Base-by-base conservation (phyloP, 2,113 vertebrate species). In the Scomber scombrus region DNA sequence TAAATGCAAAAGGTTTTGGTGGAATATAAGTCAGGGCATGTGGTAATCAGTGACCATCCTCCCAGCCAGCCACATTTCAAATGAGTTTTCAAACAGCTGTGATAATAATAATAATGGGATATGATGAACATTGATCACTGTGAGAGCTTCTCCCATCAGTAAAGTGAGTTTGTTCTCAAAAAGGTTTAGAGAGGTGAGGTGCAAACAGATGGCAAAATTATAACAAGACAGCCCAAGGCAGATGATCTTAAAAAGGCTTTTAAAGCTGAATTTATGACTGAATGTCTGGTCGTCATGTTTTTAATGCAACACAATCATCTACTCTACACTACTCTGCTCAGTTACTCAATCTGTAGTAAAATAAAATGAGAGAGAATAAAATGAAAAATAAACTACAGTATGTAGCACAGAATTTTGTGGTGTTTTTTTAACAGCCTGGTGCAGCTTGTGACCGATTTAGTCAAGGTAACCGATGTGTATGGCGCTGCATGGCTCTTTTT, bases 121-220 rank as follows among this genome's bases (percentile, higher is more conserved):
- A 40, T 40, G 34, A 40, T 40, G 2, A 51, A 51, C 46, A 58
- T 43, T 16, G n/a, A 31, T 60, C 62, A 54, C 55, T 3, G 23
- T n/a, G 19, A 71, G 11, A 63, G 15, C 11, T 61, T 61, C 19
- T 60, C 60, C 18, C 26, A 68, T 45, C 31, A 52, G 47, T 15
- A 12, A 60, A 45, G 31, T 18, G 14, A 19, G 62, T 19, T 54
- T 4, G 8, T 43, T 31, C 60, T 70, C 65, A 40, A 46, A 49
- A 55, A 55, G n/a, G 65, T 61, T 75, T 43, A 63, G n/a, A 19
- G 47, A 64, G 45, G 60, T 63, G 57, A 50, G 29, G n/a, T 29
- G 21, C 71, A 70, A 70, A 64, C 66, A 81, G 65, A 70, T 71
- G 65, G 72, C 51, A 65, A 46, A 64, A 58, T 31, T 52, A 76